These are phyloP conservation scores for Lynx canadensis DNA, from an alignment of 2,113 vertebrate species.

Conservation along the genomic window DNA sequence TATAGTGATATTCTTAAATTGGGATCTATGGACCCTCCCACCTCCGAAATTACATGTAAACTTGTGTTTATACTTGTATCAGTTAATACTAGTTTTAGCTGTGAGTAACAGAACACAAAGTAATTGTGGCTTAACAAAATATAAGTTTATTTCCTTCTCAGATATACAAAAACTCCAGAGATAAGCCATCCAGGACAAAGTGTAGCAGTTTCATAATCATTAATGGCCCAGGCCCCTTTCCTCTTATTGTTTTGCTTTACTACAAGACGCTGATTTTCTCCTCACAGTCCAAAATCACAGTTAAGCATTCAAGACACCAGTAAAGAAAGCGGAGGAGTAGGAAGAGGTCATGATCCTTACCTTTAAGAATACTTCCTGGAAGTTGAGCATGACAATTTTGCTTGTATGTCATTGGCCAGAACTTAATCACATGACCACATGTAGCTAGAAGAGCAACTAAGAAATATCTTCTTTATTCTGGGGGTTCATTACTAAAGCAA, in stretches of 20 bases:
- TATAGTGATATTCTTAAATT: slow-evolving; percentile 8
- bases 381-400: not conserved
- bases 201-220: not conserved
- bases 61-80: not conserved
- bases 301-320: not conserved
- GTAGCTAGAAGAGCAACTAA: not conserved
- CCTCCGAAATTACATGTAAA: not conserved
- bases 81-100: not conserved
- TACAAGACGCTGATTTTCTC: not conserved
- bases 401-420: not conserved
- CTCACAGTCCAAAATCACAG: not conserved
- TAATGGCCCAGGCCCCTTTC: not conserved
- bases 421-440: not conserved
- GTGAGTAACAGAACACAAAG: not conserved
- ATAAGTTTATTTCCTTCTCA: not conserved
- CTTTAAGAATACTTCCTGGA: not conserved
- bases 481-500: not conserved
- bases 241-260: not conserved
- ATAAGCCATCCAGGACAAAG: not conserved
- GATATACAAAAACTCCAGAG: not conserved
- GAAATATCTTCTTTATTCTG: not conserved
- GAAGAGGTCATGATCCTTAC: not conserved
- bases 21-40: not conserved
- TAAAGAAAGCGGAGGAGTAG: not conserved
- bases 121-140: not conserved